phyloP scores from a whole-genome alignment of 2,888 invertebrate species.

The Meteorus colon region DNA sequence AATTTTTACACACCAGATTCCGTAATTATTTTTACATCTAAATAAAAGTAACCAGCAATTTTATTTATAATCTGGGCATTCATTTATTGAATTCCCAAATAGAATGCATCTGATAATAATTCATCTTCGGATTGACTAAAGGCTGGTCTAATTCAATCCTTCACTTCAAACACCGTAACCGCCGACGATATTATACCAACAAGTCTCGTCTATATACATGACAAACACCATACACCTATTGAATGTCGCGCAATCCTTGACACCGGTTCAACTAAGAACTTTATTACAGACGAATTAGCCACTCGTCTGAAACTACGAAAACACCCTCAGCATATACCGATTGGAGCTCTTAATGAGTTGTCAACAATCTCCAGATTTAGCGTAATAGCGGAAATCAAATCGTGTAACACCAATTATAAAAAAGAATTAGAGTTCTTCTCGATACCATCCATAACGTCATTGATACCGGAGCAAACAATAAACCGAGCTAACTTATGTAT shows the following conservation, averaged over 20 bases:
- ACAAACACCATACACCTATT: no score
- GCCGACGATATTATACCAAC: no score
- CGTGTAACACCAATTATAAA: conserved; percentile 4
- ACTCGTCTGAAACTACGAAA: neutral
- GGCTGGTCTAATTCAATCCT: neutral
- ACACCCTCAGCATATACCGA: neutral
- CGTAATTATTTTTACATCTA: no score
- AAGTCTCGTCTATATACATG: no score
- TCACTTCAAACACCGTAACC: no score
- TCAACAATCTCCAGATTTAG: neutral
- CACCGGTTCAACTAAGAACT: no score
- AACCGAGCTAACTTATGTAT: neutral
- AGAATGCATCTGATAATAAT: no score
- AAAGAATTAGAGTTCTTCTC: conserved; percentile 35
- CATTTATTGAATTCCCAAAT: no score
- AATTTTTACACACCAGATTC: no score
- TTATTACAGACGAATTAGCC: neutral
- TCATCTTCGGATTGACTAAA: conserved; percentile 11
- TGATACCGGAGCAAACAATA: conserved; percentile 9
- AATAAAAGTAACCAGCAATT: no score
- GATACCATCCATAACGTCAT: conserved; percentile 29
- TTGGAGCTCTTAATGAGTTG: conserved; percentile 23
- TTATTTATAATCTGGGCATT: no score
- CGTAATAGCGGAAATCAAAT: conserved; percentile 26
- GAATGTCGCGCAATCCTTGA: no score